Evolutionary conservation across 2,888 invertebrate genomes (phyloP).

Genomic region (Monoplex corrugatus): DNA sequence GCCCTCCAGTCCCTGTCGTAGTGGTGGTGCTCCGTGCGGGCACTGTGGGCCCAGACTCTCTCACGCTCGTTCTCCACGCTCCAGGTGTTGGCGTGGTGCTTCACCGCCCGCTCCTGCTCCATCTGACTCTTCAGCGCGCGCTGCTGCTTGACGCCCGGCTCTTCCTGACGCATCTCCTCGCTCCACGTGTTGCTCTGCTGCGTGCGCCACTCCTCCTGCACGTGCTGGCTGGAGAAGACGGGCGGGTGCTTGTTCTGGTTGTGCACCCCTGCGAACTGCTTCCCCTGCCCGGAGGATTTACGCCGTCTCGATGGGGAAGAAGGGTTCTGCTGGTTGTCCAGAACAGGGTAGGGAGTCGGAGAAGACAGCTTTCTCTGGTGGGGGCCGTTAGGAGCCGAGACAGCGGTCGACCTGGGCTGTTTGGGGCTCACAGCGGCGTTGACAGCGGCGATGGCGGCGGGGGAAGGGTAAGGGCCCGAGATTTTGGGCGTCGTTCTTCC

Average conservation of each 20-base stretch:
- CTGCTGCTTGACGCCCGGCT: constrained; percentile 26
- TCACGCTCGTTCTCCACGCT: constrained; percentile 7
- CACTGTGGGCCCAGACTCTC: constrained; percentile 16
- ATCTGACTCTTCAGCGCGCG: constrained; percentile 30
- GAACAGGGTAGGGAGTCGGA: constrained; percentile 18
- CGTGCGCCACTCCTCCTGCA: constrained; percentile 40
- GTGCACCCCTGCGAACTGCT: constrained; percentile 50
- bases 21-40: constrained; percentile 18
- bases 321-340: constrained; percentile 16
- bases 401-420: not conserved
- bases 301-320: constrained; percentile 29
- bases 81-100: constrained; percentile 42
- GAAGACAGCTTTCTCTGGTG: constrained; percentile 34
- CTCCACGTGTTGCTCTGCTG: constrained; percentile 37
- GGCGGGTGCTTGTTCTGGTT: constrained; percentile 49
- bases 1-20: constrained; percentile 39
- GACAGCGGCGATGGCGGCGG: constrained; percentile 47
- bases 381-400: constrained; percentile 9
- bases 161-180: constrained; percentile 28
- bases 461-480: constrained; percentile 44
- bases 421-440: constrained; percentile 46
- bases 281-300: constrained; percentile 33
- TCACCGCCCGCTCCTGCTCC: constrained; percentile 3
- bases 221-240: constrained; percentile 40
- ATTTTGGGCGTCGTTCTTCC: constrained; percentile 34